A percentile compares a stretch with the other conserved stretches of the same genome.
These are phyloP conservation scores for Aplysina aerophoba DNA, from an alignment of 37 sponge, comb jelly and placozoan genomes.

Conservation along the genomic window DNA sequence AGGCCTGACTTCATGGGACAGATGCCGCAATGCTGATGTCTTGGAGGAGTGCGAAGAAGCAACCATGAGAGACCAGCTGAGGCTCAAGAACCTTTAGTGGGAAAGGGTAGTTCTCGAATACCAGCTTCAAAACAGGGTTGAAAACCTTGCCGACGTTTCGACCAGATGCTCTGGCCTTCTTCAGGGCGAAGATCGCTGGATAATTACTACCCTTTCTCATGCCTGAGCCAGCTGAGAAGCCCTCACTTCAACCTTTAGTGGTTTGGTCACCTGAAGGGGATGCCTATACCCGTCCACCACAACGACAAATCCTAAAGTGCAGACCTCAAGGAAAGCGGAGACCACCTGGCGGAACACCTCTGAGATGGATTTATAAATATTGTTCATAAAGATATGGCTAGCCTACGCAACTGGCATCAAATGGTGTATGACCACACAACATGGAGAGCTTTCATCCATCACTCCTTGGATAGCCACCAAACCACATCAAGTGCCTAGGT, in stretches of 20 bases:
- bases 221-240: too few relatives aligned
- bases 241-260: too few relatives aligned
- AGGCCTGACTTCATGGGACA: constrained; percentile 21
- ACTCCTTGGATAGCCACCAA: too few relatives aligned
- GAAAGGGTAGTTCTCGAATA: too few relatives aligned
- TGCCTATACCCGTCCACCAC: constrained; percentile 19
- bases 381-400: neutral
- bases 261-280: constrained; percentile 29
- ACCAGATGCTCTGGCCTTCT: too few relatives aligned
- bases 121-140: too few relatives aligned
- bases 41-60: neutral
- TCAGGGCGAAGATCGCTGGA: too few relatives aligned
- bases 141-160: too few relatives aligned
- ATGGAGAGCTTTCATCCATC: neutral
- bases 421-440: neutral
- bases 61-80: neutral
- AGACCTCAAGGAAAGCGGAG: constrained; percentile 23
- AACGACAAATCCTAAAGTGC: constrained; percentile 15
- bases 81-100: constrained; percentile 4
- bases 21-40: neutral
- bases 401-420: neutral
- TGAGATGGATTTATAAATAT: constrained; percentile 19
- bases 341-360: neutral
- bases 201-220: too few relatives aligned
- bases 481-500: neutral